These are phyloP conservation scores for Callocephalon fimbriatum DNA, from an alignment of 2,113 vertebrate genomes.

Conservation along the genomic window DNA sequence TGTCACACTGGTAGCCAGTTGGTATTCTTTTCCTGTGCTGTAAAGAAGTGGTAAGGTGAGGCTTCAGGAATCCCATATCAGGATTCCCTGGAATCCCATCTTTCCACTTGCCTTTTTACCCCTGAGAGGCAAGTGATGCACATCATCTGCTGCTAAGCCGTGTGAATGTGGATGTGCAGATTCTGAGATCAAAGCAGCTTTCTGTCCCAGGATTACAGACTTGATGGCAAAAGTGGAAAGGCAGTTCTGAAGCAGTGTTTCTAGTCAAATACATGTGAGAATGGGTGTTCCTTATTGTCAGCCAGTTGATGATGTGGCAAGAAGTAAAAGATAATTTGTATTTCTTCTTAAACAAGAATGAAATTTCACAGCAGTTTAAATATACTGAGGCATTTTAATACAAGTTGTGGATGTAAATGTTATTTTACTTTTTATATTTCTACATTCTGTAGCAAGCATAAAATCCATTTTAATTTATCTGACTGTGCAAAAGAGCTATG, in stretches of 20 bases:
- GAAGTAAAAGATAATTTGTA: background rate
- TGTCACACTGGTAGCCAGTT: background rate
- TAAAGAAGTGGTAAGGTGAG: background rate
- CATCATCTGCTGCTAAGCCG: background rate
- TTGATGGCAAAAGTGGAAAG: background rate
- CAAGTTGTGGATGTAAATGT: background rate
- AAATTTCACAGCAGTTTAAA: background rate
- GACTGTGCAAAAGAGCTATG: fast-evolving
- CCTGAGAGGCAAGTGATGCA: background rate
- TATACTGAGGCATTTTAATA: background rate
- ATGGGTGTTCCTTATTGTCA: background rate
- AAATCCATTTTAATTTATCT: background rate
- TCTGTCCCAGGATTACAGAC: background rate
- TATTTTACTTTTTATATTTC: background rate
- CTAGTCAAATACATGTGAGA: background rate
- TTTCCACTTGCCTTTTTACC: background rate
- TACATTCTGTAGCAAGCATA: background rate
- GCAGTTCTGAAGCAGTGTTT: background rate
- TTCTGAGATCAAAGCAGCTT: background rate
- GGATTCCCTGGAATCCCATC: background rate
- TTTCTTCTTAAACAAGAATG: background rate
- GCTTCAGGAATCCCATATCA: background rate
- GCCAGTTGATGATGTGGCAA: background rate
- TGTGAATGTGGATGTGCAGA: background rate
- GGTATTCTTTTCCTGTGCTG: background rate